Evolutionary conservation across 2,888 invertebrate genomes (phyloP), one percentile per base, ranked within the genome.

Genomic region (Ennomos quercinarius): DNA sequence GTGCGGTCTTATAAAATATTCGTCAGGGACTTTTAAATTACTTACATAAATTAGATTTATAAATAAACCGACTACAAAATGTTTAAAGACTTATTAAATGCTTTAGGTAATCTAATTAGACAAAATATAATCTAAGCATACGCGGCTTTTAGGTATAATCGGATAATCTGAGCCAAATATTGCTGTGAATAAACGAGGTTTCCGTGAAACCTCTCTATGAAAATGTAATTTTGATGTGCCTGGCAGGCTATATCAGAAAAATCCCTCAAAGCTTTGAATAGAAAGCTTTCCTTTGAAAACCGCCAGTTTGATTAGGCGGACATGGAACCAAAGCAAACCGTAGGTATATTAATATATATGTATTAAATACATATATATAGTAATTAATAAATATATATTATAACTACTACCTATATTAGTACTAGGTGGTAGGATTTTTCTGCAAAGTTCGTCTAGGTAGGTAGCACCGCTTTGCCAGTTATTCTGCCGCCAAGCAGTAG

Each of bases 281-380:
- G 47, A 11, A 63, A 59, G 59, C 66, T 73, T 74, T 67, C 75
- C 64, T 71, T 73, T 69, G 70, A 71, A 72, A 73, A 48, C 74
- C 74, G 71, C 66, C 62, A 62, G 62, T 61, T 71, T 76, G 73
- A 75, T 75, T 76, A 73, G 68, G 67, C 67, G 66, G 70, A 71
- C 77, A 67, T 72, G 62, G 64, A 65, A 68, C 36, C 64, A 63
- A 57, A 67, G 64, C 67, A 70, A 69, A 72, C 67, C 57, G 68
- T 59, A 68, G 63, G 1, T 17, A 17, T n/a, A n/a, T n/a, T n/a
- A n/a, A n/a, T n/a, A n/a, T n/a, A n/a, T n/a, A n/a, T n/a, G n/a
- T n/a, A n/a, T n/a, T n/a, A n/a, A n/a, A n/a, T n/a, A n/a, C n/a
- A n/a, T n/a, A n/a, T n/a, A n/a, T n/a, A n/a, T n/a, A n/a, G n/a